A percentile compares a stretch with the other conserved stretches of the same genome.
Conservation (phyloP, 23 tunicate genomes). For the Clavelina lepadiformis region DNA sequence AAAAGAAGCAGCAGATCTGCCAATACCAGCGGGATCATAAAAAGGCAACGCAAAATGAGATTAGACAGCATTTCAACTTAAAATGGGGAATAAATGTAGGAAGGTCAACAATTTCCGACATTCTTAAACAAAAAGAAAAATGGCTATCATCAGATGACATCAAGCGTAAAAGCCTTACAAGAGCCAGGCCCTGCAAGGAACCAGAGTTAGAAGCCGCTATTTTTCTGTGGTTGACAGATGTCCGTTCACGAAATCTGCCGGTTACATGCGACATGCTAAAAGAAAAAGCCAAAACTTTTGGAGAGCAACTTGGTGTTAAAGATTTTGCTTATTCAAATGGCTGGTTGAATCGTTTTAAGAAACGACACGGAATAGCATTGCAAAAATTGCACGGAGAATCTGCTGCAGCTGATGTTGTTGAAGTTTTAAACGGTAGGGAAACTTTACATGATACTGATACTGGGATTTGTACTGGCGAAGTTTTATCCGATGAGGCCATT, state of each 20-base stretch:
- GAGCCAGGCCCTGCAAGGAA: slow-evolving; percentile 5
- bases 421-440: too few species aligned
- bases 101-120: slow-evolving; percentile 7
- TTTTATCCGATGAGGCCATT: too few species aligned
- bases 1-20: too few species aligned
- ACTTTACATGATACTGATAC: too few species aligned
- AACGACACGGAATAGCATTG: slow-evolving; percentile 12
- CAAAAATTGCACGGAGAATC: not conserved
- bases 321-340: slow-evolving; percentile 8
- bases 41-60: too few species aligned
- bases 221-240: slow-evolving; percentile 11
- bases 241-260: slow-evolving; percentile 11
- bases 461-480: too few species aligned
- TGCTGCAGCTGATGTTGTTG: too few species aligned
- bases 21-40: too few species aligned
- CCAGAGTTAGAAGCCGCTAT: slow-evolving; percentile 10
- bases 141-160: slow-evolving; percentile 9
- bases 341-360: slow-evolving; percentile 2
- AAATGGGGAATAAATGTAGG: too few species aligned
- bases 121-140: slow-evolving; percentile 8
- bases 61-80: too few species aligned
- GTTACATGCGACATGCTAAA: slow-evolving; percentile 11
- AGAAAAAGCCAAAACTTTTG: slow-evolving; percentile 18
- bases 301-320: slow-evolving; percentile 4
- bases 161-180: slow-evolving; percentile 7